These are phyloP conservation scores for Metopolophium dirhodum DNA, from an alignment of 1,140 invertebrate genomes.

Conservation along the genomic window DNA sequence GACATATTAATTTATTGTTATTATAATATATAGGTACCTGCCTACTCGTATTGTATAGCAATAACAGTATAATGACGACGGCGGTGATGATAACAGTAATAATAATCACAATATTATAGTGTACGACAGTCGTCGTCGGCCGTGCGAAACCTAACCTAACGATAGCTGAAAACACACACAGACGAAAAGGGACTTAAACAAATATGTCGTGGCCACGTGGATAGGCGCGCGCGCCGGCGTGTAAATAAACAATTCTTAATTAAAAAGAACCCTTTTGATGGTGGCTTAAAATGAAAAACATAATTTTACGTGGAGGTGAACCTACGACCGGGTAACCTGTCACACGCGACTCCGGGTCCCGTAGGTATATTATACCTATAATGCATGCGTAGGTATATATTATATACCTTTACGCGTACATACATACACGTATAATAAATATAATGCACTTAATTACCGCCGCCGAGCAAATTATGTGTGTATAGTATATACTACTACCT, in stretches of 20 bases:
- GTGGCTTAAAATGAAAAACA: slow-evolving; percentile 46
- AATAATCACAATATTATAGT: background rate
- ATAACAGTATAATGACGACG: background rate
- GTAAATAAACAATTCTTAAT: slow-evolving; percentile 55
- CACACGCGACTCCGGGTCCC: background rate
- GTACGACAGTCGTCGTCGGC: background rate
- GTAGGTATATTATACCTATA: background rate
- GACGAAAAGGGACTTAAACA: background rate
- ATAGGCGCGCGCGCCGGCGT: background rate
- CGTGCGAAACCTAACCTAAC: background rate
- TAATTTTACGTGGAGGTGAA: slow-evolving; percentile 19
- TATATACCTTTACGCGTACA: background rate
- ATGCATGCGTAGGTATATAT: no score
- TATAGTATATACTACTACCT: no score
- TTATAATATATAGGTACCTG: no score
- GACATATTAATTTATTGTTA: background rate
- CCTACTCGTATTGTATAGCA: background rate
- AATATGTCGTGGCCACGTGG: background rate
- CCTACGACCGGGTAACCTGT: slow-evolving; percentile 16
- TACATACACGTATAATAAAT: background rate
- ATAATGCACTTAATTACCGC: background rate
- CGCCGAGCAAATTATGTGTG: background rate
- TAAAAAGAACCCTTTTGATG: slow-evolving; percentile 49
- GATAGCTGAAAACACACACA: background rate
- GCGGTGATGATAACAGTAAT: background rate